Conservation (phyloP, 2,113 vertebrate species). For the Solenodon paradoxus region DNA sequence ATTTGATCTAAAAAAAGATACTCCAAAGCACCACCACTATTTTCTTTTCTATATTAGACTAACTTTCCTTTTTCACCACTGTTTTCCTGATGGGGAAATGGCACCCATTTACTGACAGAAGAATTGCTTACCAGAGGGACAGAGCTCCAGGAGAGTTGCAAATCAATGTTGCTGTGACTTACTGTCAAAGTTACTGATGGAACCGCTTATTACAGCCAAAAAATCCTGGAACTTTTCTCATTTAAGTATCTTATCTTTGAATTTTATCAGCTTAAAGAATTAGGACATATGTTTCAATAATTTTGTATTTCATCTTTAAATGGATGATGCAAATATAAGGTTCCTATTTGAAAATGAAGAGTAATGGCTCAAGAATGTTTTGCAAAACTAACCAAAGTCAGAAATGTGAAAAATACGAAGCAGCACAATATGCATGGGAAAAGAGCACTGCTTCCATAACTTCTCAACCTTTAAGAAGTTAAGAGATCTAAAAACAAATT, state of each 20-base stretch:
- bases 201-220: constrained; percentile 18
- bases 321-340: background rate
- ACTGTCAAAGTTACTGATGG: background rate
- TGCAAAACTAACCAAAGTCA: background rate
- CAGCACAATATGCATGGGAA: too few species aligned
- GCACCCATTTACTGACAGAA: background rate
- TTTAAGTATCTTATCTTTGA: background rate
- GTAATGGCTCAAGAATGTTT: background rate
- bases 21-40: background rate
- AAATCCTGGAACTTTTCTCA: background rate
- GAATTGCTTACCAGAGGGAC: background rate
- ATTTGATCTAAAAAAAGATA: background rate
- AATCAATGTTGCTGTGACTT: background rate
- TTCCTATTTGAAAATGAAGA: background rate
- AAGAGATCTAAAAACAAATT: background rate
- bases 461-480: too few species aligned
- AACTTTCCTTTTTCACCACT: background rate
- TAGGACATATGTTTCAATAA: background rate
- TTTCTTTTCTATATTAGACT: background rate
- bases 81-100: background rate
- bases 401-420: too few species aligned
- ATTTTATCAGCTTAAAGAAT: constrained; percentile 22
- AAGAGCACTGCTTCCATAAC: too few species aligned
- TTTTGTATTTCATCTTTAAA: constrained; percentile 14
- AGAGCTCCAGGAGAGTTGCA: background rate